These are phyloP conservation scores for Chrosomus eos DNA, from an alignment of 2,797 vertebrate genomes.

Conservation along the genomic window DNA sequence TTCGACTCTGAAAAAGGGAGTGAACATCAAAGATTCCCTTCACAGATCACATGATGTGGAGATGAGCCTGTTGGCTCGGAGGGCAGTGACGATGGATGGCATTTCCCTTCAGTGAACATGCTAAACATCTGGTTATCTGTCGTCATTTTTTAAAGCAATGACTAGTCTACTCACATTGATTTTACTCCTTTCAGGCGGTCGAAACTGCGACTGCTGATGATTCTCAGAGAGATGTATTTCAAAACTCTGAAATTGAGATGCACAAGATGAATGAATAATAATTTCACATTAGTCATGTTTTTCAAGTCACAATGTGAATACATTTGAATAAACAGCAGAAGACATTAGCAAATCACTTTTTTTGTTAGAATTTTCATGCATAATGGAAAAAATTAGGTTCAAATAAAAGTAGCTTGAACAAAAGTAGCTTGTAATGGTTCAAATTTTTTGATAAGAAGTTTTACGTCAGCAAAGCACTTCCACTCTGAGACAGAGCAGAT, in stretches of 20 bases:
- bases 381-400: not conserved
- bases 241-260: slow-evolving; percentile 76
- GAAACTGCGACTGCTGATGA: slow-evolving; percentile 83
- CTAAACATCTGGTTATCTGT: slow-evolving; percentile 6
- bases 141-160: not conserved
- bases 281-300: not conserved
- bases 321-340: not conserved
- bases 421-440: not conserved
- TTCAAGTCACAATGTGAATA: not conserved
- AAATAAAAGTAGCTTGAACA: not conserved
- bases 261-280: not conserved
- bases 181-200: slow-evolving; percentile 79
- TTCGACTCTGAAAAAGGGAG: slow-evolving; percentile 12
- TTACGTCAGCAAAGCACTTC: slow-evolving; percentile 19
- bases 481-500: slow-evolving; percentile 9
- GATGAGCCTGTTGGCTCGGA: not conserved
- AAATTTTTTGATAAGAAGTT: slow-evolving; percentile 33
- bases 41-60: not conserved
- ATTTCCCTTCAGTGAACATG: not conserved
- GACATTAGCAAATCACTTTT: not conserved
- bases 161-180: slow-evolving; percentile 81
- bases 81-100: not conserved
- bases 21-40: not conserved
- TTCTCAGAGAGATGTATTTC: slow-evolving; percentile 80
- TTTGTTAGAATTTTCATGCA: not conserved